Percentiles rank a stretch among this genome's conserved stretches.
These are phyloP conservation scores for Stichopus chloronotus DNA, from an alignment of 35 echinoderm and acorn worm species.

Conservation along the genomic window DNA sequence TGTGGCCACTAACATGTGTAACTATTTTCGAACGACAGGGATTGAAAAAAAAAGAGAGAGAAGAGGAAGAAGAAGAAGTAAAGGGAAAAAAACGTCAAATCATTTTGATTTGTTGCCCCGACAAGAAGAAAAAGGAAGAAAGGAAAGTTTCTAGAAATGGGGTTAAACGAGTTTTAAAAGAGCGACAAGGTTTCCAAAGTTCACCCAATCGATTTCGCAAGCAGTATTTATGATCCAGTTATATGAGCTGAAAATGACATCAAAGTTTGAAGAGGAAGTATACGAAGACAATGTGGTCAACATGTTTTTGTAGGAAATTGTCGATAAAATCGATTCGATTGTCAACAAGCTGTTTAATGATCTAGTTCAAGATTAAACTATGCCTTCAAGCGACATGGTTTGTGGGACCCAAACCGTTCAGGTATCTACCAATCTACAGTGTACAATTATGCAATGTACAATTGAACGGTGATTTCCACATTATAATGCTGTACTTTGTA, in stretches of 20 bases:
- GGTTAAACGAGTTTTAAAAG: slow-evolving; percentile 55
- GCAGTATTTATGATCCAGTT: not conserved
- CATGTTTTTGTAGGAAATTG: slow-evolving; percentile 5
- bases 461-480: no score
- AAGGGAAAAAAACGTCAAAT: slow-evolving; percentile 34
- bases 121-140: not conserved
- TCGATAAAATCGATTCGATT: not conserved
- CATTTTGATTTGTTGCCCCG: slow-evolving; percentile 48
- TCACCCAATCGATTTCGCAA: slow-evolving; percentile 26
- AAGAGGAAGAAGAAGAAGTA: not conserved
- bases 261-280: not conserved
- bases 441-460: no score
- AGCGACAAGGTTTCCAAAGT: not conserved
- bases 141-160: slow-evolving; percentile 22
- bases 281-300: not conserved
- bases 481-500: no score
- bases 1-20: slow-evolving; percentile 47
- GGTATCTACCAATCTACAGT: no score
- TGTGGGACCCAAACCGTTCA: no score
- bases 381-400: no score
- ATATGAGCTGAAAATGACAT: not conserved
- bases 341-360: slow-evolving; percentile 18
- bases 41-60: not conserved
- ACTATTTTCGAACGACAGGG: slow-evolving; percentile 1
- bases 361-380: not conserved